Base-by-base conservation (phyloP, 2,888 invertebrate species). In the Capitulum mitella region DNA sequence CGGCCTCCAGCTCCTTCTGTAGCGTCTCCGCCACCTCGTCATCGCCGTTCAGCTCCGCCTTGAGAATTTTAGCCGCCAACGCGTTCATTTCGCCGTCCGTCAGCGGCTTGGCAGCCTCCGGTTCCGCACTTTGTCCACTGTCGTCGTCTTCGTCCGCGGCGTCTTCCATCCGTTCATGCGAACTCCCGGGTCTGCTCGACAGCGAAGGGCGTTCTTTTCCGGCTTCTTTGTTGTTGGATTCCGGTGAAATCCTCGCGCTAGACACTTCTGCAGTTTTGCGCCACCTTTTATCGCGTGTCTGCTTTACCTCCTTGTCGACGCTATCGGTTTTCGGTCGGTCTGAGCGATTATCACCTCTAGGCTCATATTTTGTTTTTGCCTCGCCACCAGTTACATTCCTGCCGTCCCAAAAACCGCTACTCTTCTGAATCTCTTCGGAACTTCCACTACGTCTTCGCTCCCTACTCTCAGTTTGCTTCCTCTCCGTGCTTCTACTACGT, bases 11-110 rank as follows among this genome's bases (percentile, higher is more conserved):
- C 75, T 80, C 77, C 43, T 46, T 43, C 79, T 79, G 78, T 29
- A 83, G 54, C 48, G 79, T 48, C 22, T 61, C 77, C 14, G 34
- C 76, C 32, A 80, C 82, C 84, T 83, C 90, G 83, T 85, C 86
- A 85, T 97, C 91, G 32, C 96, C 97, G 89, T 95, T 90, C 83
- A 99, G 90, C 89, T 98, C 97, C 26, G 98, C 97, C 87, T 96
- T 96, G 0, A 98, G 88, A 81, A 97, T 90, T 87, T 93, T 95
- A 2, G 97, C 95, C 64, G 92, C 95, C 70, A 99, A 85, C 83
- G 92, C 91, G 86, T 98, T 99, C 89, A 96, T 90, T 85, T 98
- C 93, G 82, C 91, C 91, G 86, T 93, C 92, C 75, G 91, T 90
- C 32, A 93, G 85, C 82, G 37, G 70, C 40, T 16, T 34, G 0